Evolutionary conservation across 2,888 invertebrate genomes (phyloP), one percentile per base, ranked within the genome.

Genomic region (Myathropa florea): DNA sequence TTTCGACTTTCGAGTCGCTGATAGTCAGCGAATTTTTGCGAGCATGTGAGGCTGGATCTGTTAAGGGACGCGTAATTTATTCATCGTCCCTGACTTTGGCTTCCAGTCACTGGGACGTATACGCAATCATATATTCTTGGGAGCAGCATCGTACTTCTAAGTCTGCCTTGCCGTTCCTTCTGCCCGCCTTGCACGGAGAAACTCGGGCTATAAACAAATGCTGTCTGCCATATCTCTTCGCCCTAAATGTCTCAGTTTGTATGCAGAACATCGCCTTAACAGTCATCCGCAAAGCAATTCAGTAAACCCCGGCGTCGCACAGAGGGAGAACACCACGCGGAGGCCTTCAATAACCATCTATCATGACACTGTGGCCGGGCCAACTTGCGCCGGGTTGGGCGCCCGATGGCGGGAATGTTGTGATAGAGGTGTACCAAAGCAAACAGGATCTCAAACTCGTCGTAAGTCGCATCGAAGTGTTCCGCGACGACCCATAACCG

Each of bases 201-300:
- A 60, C 64, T 21, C 53, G 6, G 23, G 63, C 70, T 46, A 59
- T 71, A 82, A 82, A 71, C 70, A 76, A 82, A 71, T 71, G 63
- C 64, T 82, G 61, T 65, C 77, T 77, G 61, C 72, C 77, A 77
- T 77, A 77, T 67, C 77, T 72, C 59, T 61, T 77, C 53, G 77
- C 63, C 55, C 82, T 71, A 65, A 83, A 77, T 83, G 77, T 83
- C 76, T 83, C 72, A 77, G 83, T 83, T 77, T 83, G 83, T 72
- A 83, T 83, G 83, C 83, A 77, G 77, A 83, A 28, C 72, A 67
- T 68, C 65, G 77, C 76, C 83, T 72, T 72, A 57, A 65, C 60
- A 72, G 76, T 83, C 83, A 77, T 64, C 70, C 82, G 71, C 70
- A 65, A 61, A 67, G 83, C 72, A 83, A 72, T 77, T 82, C 55